Evolutionary conservation across 2,113 vertebrate species (phyloP), one percentile per base, ranked within the genome.

Genomic region (Gavia stellata): DNA sequence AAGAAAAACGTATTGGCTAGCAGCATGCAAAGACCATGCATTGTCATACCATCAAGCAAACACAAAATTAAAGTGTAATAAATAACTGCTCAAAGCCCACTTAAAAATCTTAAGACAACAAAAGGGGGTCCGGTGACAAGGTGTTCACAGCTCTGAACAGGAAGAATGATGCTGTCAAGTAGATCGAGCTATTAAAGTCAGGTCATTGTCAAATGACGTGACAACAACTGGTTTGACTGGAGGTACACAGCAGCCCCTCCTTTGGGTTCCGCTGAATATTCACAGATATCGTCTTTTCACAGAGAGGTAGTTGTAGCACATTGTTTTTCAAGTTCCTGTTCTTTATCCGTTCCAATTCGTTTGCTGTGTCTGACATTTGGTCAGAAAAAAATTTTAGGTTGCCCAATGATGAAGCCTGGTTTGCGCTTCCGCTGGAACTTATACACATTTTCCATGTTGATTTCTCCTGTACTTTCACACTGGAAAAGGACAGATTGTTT

Each of bases 261-360:
- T 99, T 98, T 50, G 99, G 98, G 97, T 97, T 98, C 63, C 98
- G 99, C 98, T 99, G 99, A 98, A 99, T 99, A 98, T 99, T 99
- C 96, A 99, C 99, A 86, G 99, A 99, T 98, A 99, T 99, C 77
- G 98, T 99, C 98, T 99, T 99, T 98, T 99, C 99, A 59, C 99
- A 99, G 96, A 99, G 99, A 99, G 99, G 99, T 99, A 99, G 99
- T 98, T 99, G 99, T 77, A 99, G 98, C 96, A 99, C 98, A 73
- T 97, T 98, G 63, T 98, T 99, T 97, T 98, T 99, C 98, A 99
- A 98, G 97, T 98, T 99, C 98, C 98, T 98, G 96, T 96, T 98
- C 97, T 99, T 98, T 95, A 99, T 97, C 92, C 98, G 94, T 96
- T 98, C 99, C 73, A 99, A 97, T 86, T 99, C 98, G 0, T 98